Evolutionary conservation across 2,113 vertebrate genomes (phyloP).

Genomic region (Poeciliopsis occidentalis): DNA sequence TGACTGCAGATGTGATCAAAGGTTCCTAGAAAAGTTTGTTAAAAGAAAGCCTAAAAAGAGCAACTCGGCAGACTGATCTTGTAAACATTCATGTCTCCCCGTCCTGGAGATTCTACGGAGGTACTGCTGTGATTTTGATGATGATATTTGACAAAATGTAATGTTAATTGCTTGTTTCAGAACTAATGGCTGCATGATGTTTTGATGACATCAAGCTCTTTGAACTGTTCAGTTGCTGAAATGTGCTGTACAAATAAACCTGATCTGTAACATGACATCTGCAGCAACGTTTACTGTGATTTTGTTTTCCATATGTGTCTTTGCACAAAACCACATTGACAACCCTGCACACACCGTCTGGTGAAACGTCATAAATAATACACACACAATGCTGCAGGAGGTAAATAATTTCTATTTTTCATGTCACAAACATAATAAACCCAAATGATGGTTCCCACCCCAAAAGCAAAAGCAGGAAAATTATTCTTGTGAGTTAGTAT

Average conservation of each 20-base stretch:
- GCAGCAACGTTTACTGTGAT: neutral
- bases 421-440: conserved; percentile 44
- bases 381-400: conserved; percentile 17
- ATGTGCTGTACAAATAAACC: too few relatives aligned
- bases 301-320: neutral
- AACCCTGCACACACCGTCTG: neutral
- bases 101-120: neutral
- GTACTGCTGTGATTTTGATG: too few relatives aligned
- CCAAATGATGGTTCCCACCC: conserved; percentile 36
- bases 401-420: conserved; percentile 51
- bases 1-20: neutral
- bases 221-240: too few relatives aligned
- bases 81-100: neutral
- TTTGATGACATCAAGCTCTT: too few relatives aligned
- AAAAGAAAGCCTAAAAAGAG: neutral
- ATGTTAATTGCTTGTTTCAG: too few relatives aligned
- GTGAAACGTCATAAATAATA: conserved; percentile 33
- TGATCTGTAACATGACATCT: too few relatives aligned
- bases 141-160: too few relatives aligned
- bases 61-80: neutral
- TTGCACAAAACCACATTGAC: conserved; percentile 1
- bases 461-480: conserved; percentile 39
- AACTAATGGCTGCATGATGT: too few relatives aligned
- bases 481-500: conserved; percentile 44
- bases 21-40: too few relatives aligned